Evolutionary conservation across 2,888 invertebrate species (phyloP).

Genomic region (Tinea trinotella): DNA sequence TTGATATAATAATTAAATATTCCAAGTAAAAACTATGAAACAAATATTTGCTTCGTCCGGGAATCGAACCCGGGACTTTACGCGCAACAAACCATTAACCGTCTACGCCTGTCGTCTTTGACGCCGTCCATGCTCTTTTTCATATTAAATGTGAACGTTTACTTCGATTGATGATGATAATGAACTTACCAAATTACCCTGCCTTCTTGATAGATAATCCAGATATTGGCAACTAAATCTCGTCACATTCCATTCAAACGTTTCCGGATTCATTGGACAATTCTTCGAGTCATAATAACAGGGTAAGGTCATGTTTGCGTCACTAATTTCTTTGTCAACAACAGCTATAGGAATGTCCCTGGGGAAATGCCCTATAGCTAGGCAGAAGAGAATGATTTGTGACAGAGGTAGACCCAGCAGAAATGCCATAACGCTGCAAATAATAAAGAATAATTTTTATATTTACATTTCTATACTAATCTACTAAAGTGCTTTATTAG

Average conservation of each 20-base stretch:
- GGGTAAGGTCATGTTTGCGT: constrained; percentile 54
- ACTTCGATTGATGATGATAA: too few relatives aligned
- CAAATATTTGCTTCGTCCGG: too few relatives aligned
- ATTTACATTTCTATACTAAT: too few relatives aligned
- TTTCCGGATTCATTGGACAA: constrained; percentile 63
- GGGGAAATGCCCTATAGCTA: constrained; percentile 91
- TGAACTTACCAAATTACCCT: constrained; percentile 76
- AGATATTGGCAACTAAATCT: constrained; percentile 85
- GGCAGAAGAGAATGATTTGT: constrained; percentile 90
- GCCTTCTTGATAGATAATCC: constrained; percentile 76
- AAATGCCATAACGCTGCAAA: constrained; percentile 82
- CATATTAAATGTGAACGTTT: too few relatives aligned
- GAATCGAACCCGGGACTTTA: too few relatives aligned
- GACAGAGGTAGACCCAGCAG: constrained; percentile 88
- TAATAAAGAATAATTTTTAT: too few relatives aligned
- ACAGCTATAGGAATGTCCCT: constrained; percentile 82
- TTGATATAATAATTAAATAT: too few relatives aligned
- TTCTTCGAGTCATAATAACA: constrained; percentile 59
- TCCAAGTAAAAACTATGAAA: too few relatives aligned
- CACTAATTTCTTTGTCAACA: constrained; percentile 82
- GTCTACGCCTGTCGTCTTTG: too few relatives aligned
- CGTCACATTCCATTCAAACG: constrained; percentile 68
- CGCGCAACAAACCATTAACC: too few relatives aligned
- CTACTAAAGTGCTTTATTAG: too few relatives aligned
- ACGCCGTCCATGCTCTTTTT: too few relatives aligned